Evolutionary conservation across 2,797 vertebrate species (phyloP), one percentile per base, ranked within the genome.

Genomic region (Anguilla obscura): DNA sequence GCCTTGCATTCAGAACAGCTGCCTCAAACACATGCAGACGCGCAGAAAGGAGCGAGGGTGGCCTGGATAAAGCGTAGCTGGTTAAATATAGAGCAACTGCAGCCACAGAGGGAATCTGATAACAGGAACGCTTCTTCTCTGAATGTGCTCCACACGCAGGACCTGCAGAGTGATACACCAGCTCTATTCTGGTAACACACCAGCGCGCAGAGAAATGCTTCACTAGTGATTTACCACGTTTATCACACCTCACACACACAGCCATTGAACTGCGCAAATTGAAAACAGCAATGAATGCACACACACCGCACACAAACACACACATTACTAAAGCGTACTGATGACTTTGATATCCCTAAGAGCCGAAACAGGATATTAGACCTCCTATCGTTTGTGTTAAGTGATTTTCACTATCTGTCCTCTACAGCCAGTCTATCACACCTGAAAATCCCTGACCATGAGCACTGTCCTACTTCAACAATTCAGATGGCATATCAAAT

Each of bases 41-140:
- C 69, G 87, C 85, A 91, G 71, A 45, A 8, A 45, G 21, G 4
- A n/a, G 36, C 24, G 56, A 36, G 36, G 36, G 30, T 58, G 54
- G 52, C 84, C 84, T 36, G 86, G 52, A 80, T 87, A 87, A 87
- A 87, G 79, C 54, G 33, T 36, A 56, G 30, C 71, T 24, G 54
- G 86, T 76, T 87, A 87, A 87, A 87, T 87, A 80, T 87, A 87
- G 69, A 54, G 21, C 54, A 9, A 76, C 36, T 80, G 74, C 74
- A 24, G 56, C 54, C 76, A 58, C 84, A 63, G 84, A 85, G 84
- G 84, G 54, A 58, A 36, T 33, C 52, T 33, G 84, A 45, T 80
- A 45, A 80, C 40, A 48, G 76, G 76, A 80, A n/a, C 16, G 48
- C 36, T 45, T 45, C 74, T 79, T 10, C 6, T 80, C 21, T 80